phyloP scores from a whole-genome alignment of 2,797 vertebrate genomes.

The Microchirus variegatus region DNA sequence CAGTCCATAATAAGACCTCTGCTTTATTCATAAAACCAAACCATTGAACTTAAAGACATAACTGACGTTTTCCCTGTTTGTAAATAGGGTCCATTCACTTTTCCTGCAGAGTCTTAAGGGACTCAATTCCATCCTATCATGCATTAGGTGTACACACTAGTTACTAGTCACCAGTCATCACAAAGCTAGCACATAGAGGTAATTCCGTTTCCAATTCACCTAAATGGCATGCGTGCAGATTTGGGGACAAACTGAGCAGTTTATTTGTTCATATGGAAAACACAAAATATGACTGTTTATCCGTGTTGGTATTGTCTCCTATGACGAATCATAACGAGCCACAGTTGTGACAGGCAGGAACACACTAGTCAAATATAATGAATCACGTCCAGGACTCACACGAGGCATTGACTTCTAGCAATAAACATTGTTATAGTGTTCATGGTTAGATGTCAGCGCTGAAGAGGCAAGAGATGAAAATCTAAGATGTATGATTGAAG shows the following conservation, averaged over 20 bases:
- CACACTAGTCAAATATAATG: conserved; percentile 8
- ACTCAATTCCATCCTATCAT: conserved; percentile 9
- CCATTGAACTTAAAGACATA: too few relatives aligned
- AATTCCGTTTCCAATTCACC: conserved; percentile 25
- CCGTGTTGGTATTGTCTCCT: not conserved
- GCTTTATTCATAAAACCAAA: too few relatives aligned
- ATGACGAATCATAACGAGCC: not conserved
- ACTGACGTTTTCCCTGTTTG: not conserved
- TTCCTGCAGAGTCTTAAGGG: not conserved
- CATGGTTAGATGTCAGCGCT: conserved; percentile 22
- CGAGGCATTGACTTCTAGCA: conserved; percentile 16
- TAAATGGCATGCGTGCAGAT: conserved; percentile 10
- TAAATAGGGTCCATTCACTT: conserved; percentile 5
- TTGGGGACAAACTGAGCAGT: not conserved
- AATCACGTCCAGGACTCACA: not conserved
- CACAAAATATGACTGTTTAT: not conserved
- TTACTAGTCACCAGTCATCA: conserved; percentile 13
- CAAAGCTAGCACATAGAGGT: conserved; percentile 10
- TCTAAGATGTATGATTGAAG: conserved; percentile 26
- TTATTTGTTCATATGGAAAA: not conserved
- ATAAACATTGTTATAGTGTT: conserved; percentile 14
- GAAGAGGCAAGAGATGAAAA: conserved; percentile 14
- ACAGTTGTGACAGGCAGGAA: not conserved
- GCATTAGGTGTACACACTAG: conserved; percentile 7
- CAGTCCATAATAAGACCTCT: too few relatives aligned